phyloP scores from a whole-genome alignment of 2,113 vertebrate genomes.

The Chaenogobius annularis region DNA sequence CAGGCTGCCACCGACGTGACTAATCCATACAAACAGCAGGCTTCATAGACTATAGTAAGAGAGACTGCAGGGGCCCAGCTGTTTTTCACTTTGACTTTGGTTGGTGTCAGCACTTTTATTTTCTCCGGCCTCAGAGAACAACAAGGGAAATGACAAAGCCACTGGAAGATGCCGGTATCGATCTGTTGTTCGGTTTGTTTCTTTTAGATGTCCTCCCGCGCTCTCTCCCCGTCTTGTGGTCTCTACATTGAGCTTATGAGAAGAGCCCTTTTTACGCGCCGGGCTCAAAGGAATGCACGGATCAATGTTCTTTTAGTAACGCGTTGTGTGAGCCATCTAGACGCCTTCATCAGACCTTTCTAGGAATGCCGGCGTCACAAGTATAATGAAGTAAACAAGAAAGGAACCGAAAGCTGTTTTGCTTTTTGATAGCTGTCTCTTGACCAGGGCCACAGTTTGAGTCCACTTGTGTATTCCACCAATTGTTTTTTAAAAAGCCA shows the following conservation, averaged over 20 bases:
- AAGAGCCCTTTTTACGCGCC: conserved; percentile 18
- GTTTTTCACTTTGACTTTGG: conserved; percentile 46
- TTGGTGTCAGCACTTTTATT: conserved; percentile 49
- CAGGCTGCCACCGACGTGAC: not conserved
- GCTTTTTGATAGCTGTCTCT: not conserved
- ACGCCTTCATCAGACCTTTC: not conserved
- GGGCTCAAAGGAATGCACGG: conserved; percentile 10
- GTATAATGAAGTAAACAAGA: conserved; percentile 3
- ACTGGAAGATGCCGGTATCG: conserved; percentile 41
- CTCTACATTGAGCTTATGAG: not conserved
- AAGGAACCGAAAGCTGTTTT: not conserved
- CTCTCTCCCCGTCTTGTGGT: conserved; percentile 5
- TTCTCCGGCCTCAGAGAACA: conserved; percentile 20
- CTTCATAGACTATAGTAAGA: conserved; percentile 19
- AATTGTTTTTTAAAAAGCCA: not conserved
- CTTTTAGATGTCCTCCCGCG: conserved; percentile 29
- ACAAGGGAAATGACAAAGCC: conserved; percentile 44
- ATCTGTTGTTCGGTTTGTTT: conserved; percentile 43
- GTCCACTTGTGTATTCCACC: not conserved
- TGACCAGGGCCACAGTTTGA: not conserved
- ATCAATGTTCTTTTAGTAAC: conserved; percentile 20
- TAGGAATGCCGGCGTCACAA: not conserved
- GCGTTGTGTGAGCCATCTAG: conserved; percentile 9
- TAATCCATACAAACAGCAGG: conserved; percentile 38
- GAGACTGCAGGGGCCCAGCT: conserved; percentile 43